These are phyloP conservation scores for Eurystomus glaucurus DNA, from an alignment of 2,797 vertebrate genomes.

Conservation along the genomic window DNA sequence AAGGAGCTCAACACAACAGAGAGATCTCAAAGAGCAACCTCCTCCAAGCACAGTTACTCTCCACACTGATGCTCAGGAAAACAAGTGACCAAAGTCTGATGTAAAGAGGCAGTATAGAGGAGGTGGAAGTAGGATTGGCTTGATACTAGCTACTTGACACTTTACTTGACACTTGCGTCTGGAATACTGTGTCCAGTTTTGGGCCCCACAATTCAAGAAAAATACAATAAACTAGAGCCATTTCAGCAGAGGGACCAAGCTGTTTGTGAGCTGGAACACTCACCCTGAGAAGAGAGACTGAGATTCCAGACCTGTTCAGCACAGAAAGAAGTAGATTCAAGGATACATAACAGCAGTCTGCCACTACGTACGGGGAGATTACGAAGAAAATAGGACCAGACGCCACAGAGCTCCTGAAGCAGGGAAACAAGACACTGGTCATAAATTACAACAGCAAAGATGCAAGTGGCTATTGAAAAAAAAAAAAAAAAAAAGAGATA, in stretches of 20 bases:
- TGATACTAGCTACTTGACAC: neutral
- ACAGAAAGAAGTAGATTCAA: neutral
- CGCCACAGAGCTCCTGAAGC: neutral
- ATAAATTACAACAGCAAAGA: neutral
- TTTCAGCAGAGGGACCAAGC: neutral
- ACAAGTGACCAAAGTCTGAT: neutral
- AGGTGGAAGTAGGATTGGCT: neutral
- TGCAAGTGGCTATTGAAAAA: neutral
- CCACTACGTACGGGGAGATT: fast-evolving
- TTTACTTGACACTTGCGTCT: neutral
- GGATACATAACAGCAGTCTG: neutral
- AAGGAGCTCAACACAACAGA: neutral
- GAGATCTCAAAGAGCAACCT: neutral
- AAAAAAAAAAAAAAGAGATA: neutral
- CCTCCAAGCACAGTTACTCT: neutral
- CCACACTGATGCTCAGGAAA: neutral
- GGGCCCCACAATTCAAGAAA: neutral
- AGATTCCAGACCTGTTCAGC: neutral
- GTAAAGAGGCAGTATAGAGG: neutral
- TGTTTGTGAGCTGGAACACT: neutral
- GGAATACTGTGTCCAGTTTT: neutral
- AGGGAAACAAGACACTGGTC: neutral
- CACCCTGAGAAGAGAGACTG: neutral
- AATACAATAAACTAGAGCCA: neutral
- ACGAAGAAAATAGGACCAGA: neutral